Conservation (phyloP, 2,888 invertebrate species). For the Adelphocoris suturalis region DNA sequence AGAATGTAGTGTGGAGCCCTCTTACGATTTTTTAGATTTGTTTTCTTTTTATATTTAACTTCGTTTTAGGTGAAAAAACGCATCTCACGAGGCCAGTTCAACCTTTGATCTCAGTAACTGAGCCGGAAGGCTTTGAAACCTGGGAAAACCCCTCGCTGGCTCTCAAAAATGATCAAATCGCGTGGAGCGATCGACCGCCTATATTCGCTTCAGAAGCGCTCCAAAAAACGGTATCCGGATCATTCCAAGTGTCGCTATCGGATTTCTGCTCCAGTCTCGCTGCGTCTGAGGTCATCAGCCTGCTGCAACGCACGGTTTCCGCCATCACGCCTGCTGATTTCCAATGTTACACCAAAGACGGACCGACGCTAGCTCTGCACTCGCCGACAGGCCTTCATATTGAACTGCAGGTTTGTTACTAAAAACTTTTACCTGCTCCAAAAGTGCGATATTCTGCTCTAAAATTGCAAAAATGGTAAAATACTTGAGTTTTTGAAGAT, state of each 20-base stretch:
- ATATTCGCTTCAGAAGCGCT: constrained; percentile 75
- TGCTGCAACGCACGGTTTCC: constrained; percentile 88
- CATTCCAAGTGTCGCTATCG: constrained; percentile 83
- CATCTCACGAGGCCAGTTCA: constrained; percentile 78
- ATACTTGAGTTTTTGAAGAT: too few relatives aligned
- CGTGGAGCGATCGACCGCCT: constrained; percentile 68
- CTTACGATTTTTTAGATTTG: too few relatives aligned
- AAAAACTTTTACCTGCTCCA: too few relatives aligned
- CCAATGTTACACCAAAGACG: constrained; percentile 76
- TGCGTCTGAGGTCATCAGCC: constrained; percentile 84
- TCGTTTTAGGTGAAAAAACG: constrained; percentile 65
- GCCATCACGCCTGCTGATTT: constrained; percentile 78
- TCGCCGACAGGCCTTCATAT: constrained; percentile 92
- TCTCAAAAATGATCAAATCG: constrained; percentile 7
- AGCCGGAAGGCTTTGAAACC: constrained; percentile 86
- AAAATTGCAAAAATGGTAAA: too few relatives aligned
- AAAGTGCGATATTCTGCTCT: too few relatives aligned
- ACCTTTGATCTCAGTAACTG: constrained; percentile 95
- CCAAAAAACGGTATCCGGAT: constrained; percentile 78
- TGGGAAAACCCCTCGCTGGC: constrained; percentile 53
- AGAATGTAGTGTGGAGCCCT: too few relatives aligned
- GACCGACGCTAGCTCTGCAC: constrained; percentile 83
- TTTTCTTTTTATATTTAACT: background rate
- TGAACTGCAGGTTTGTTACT: constrained; percentile 83
- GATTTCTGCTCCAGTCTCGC: constrained; percentile 89